phyloP scores from a whole-genome alignment of 2,797 vertebrate genomes.

The Botia almorhae region DNA sequence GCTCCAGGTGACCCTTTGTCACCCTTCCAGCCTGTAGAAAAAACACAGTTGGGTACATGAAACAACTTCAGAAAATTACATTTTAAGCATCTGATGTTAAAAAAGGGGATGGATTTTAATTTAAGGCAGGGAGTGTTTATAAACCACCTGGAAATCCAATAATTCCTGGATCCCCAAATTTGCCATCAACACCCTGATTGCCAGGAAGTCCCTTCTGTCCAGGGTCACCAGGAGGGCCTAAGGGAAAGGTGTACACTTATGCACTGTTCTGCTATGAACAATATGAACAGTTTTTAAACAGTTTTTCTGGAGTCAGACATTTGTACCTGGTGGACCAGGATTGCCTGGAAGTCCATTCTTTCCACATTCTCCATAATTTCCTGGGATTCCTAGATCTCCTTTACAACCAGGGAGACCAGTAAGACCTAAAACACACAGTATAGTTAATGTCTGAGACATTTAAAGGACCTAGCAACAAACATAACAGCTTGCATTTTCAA shows the following conservation, averaged over 20 bases:
- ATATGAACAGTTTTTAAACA: background rate
- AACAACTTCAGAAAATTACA: background rate
- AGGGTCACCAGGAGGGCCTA: slow-evolving; percentile 80
- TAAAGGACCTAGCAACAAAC: too few species aligned
- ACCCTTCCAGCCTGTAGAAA: slow-evolving; percentile 81
- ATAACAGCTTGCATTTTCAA: background rate
- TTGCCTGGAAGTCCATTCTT: slow-evolving; percentile 64
- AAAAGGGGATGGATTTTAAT: background rate
- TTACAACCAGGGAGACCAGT: slow-evolving; percentile 62
- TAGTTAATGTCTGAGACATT: background rate
- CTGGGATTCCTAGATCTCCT: slow-evolving; percentile 66
- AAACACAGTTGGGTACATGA: background rate
- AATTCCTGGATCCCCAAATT: slow-evolving; percentile 70
- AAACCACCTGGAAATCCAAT: slow-evolving; percentile 70
- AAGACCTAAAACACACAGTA: slow-evolving; percentile 58
- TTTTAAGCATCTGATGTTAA: background rate
- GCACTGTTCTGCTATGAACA: background rate
- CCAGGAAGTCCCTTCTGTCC: slow-evolving; percentile 80
- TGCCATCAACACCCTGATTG: slow-evolving; percentile 75
- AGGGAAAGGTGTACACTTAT: background rate
- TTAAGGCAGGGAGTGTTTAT: too few species aligned
- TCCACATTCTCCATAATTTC: slow-evolving; percentile 63
- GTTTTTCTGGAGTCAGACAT: background rate
- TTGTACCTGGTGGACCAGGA: slow-evolving; percentile 69
- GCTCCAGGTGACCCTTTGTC: slow-evolving; percentile 76